Base-by-base conservation (phyloP, 2,797 vertebrate species). In the Avahi laniger region DNA sequence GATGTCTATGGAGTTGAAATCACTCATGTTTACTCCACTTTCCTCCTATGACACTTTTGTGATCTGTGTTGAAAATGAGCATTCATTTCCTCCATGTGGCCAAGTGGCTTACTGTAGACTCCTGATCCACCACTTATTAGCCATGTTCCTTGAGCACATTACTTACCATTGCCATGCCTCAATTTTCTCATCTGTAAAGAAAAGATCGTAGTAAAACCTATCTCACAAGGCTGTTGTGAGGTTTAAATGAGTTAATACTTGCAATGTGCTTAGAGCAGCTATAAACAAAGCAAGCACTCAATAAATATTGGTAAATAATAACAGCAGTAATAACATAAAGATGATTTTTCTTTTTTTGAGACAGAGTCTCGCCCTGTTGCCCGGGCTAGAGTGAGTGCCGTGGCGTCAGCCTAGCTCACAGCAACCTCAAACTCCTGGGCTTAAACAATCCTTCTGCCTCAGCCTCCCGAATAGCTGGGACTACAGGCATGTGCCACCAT, bases 301-400 rank as follows among this genome's bases (percentile, higher is more conserved):
- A 73, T 89, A 93, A 72, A 69, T 94, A 24, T 65, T 79, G 95
- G 38, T 38, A 65, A 92, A 92, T 89, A 67, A 81, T 85, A 11
- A 50, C 26, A 54, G 5, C 33, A 38, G 75, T 46, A 79, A 86
- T 79, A 86, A 80, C 24, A 73, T 2, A 93, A 88, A 76, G 72
- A 73, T 35, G 5, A 85, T 93, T 94, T 48, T 78, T 87, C 35
- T 33, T 92, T 69, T 65, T 78, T 41, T 41, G 41, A 41, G 41
- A 41, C 41, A 41, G 41, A 41, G 41, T 41, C 41, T 41, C 41
- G 5, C 41, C 6, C 41, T 41, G 41, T 41, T 41, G 41, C 41
- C 41, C 41, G 41, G 41, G 41, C 41, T 41, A 41, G 41, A 41
- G 41, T 41, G 41, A 41, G 41, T 41, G 41, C 41, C 4, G 41